phyloP scores from a whole-genome alignment of 2,113 vertebrate genomes.

The Setophaga coronata region DNA sequence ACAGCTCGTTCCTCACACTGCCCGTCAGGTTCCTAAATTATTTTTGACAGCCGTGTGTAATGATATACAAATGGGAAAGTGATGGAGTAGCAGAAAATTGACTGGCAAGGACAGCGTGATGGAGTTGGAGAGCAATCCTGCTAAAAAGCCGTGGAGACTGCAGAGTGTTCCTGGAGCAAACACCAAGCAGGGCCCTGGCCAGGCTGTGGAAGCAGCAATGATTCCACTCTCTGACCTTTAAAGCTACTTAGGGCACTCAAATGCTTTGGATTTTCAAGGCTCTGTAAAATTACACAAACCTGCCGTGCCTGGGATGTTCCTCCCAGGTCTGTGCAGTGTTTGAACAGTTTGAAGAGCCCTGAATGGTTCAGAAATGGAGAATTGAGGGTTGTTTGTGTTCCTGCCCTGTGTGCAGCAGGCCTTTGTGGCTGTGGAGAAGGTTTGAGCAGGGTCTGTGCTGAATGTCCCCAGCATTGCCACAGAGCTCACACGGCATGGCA shows the following conservation, averaged over 20 bases:
- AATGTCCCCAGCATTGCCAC: fast-evolving
- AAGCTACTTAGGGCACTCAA: background rate
- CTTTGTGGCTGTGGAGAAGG: fast-evolving
- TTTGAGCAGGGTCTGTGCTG: background rate
- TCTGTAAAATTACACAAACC: background rate
- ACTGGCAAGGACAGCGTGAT: conserved; percentile 23
- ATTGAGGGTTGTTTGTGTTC: fast-evolving
- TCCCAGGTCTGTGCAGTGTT: background rate
- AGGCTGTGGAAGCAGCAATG: background rate
- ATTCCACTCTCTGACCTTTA: background rate
- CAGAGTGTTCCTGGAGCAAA: background rate
- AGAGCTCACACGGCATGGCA: background rate
- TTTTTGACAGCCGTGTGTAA: conserved; percentile 39
- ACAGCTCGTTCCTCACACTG: conserved; percentile 26
- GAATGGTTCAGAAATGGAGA: background rate
- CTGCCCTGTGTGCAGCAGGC: background rate
- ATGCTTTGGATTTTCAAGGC: background rate
- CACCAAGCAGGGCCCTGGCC: background rate
- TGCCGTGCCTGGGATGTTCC: background rate
- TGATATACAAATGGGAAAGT: conserved; percentile 54
- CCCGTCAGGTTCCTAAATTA: conserved; percentile 56
- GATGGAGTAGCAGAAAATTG: conserved; percentile 66
- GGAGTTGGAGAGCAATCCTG: background rate
- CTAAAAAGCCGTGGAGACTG: background rate
- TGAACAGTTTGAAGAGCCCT: background rate